A percentile compares a stretch with the other conserved stretches of the same genome.
Conservation (phyloP, 1,140 invertebrate genomes). For the Bombus huntii region DNA sequence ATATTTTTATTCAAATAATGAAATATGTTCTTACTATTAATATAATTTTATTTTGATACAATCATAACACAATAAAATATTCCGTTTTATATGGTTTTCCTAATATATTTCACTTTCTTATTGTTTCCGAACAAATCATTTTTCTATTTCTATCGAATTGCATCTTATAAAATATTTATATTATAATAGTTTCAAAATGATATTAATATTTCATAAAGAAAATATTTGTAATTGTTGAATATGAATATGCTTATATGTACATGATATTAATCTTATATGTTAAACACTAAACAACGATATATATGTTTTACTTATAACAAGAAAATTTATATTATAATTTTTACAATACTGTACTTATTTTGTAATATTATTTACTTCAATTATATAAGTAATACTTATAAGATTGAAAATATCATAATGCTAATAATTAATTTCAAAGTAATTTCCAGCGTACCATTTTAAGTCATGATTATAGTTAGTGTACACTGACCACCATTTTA, state of each 20-base stretch:
- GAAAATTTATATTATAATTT: neutral
- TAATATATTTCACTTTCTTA: neutral
- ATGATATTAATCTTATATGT: neutral
- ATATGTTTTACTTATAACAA: neutral
- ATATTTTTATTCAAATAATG: neutral
- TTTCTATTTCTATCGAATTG: neutral
- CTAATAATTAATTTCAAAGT: neutral
- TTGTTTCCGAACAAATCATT: neutral
- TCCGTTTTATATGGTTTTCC: neutral
- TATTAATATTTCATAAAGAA: neutral
- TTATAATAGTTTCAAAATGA: neutral
- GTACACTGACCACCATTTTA: conserved; percentile 22
- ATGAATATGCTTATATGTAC: neutral
- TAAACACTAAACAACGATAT: neutral
- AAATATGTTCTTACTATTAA: neutral
- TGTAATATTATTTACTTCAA: neutral
- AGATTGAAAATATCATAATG: neutral
- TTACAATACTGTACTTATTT: neutral
- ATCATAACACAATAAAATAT: neutral
- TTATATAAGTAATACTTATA: neutral
- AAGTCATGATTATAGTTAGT: neutral
- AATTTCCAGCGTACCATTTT: neutral
- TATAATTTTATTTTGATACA: neutral
- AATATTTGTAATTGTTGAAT: neutral
- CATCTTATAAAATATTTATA: neutral